phyloP scores from a whole-genome alignment of 2,113 vertebrate genomes.

The Equus przewalskii region DNA sequence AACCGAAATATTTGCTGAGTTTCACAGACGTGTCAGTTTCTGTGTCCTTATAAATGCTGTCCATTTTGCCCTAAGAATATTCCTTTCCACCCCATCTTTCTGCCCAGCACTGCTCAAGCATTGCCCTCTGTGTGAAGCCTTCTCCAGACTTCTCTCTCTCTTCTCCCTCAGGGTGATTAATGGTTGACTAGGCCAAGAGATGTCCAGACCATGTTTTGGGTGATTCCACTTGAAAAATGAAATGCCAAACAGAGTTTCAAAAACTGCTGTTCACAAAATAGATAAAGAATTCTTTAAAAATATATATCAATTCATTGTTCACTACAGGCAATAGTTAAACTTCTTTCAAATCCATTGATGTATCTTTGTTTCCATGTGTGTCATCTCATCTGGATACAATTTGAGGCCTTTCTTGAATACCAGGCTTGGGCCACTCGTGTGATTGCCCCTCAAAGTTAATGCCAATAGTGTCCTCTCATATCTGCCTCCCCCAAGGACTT shows the following conservation, averaged over 20 bases:
- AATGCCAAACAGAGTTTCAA: not conserved
- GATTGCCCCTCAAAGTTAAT: not conserved
- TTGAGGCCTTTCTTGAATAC: not conserved
- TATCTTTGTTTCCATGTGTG: not conserved
- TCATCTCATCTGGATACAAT: not conserved
- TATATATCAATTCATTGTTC: not conserved
- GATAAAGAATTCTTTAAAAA: not conserved
- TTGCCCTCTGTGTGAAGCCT: not conserved
- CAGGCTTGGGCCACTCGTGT: not conserved
- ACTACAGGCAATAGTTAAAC: not conserved
- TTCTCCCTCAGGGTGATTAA: not conserved
- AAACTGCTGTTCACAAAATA: not conserved
- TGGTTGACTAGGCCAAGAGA: not conserved
- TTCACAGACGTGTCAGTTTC: not conserved
- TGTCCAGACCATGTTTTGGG: not conserved
- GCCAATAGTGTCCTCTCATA: not conserved
- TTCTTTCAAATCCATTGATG: not conserved
- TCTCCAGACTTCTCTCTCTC: not conserved
- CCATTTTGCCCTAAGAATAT: not conserved
- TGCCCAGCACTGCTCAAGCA: not conserved
- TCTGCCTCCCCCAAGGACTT: not conserved
- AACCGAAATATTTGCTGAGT: slow-evolving; percentile 7
- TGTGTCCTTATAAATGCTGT: not conserved
- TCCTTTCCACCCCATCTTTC: not conserved
- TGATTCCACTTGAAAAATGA: slow-evolving; percentile 3